Base-by-base conservation (phyloP, 2,113 vertebrate genomes). In the Pseudonaja textilis region DNA sequence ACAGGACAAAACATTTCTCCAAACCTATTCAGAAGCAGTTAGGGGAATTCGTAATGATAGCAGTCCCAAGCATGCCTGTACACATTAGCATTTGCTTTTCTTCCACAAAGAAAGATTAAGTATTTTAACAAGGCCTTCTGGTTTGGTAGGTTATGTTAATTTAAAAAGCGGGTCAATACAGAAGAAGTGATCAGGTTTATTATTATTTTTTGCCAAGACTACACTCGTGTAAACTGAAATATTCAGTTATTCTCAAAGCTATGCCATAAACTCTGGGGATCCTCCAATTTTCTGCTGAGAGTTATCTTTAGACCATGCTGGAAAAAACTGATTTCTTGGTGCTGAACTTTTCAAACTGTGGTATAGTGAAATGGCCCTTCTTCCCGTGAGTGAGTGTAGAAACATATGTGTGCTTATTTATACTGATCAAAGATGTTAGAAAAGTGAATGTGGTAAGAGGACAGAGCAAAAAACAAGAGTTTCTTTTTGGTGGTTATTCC, bases 21-120 rank as follows among this genome's bases (percentile, higher is more conserved):
- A n/a, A 85, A 11, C 4, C 25, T 25, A 39, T 14, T 50, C 55
- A 81, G 85, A 42, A 52, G 47, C 47, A 69, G 88, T 91, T 64
- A 39, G 34, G 16, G 5, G 90, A 59, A 85, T 85, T 45, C 87
- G 34, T 86, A 69, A 61, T 55, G 50, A 10, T 56, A 34, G 47
- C 50, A 61, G 34, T 74, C 88, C 50, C 39, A 89, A 29, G 29
- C 42, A 57, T 57, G 86, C 22, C 29, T 6, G 5, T 39, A 25
- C 42, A 86, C 52, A 56, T 61, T 89, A 52, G 12, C n/a, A 54
- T 26, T 90, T 64, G 29, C 57, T 45, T 91, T 91, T n/a, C 4
- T 29, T 55, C 39, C 45, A 54, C 56, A 93, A 92, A 93, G 29
- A 91, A 89, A 93, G 14, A 25, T 50, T 57, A 74, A 55, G 57